These are phyloP conservation scores for Scotopteryx bipunctaria DNA, from an alignment of 2,888 invertebrate genomes.

Conservation along the genomic window DNA sequence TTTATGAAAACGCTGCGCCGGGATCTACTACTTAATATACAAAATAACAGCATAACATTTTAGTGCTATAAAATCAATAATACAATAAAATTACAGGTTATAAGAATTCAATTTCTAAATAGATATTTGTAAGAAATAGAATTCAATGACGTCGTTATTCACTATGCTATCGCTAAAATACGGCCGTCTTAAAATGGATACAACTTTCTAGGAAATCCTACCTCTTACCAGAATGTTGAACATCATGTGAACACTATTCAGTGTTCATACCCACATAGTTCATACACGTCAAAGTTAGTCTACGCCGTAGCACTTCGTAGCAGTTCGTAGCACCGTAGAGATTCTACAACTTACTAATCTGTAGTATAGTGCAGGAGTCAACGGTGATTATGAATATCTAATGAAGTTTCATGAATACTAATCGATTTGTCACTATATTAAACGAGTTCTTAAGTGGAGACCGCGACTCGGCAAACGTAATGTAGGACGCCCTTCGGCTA, in stretches of 20 bases:
- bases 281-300: too few relatives aligned
- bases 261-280: neutral
- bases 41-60: too few relatives aligned
- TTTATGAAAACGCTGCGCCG: too few relatives aligned
- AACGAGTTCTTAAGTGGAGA: too few relatives aligned
- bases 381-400: constrained; percentile 8
- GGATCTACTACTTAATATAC: too few relatives aligned
- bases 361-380: constrained; percentile 8
- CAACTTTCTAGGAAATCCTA: neutral
- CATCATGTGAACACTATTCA: constrained; percentile 2
- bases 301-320: constrained; percentile 22
- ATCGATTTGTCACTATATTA: neutral
- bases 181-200: neutral
- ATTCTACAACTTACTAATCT: constrained; percentile 17
- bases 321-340: constrained; percentile 20
- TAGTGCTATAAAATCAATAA: too few relatives aligned
- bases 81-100: too few relatives aligned
- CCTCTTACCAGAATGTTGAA: neutral
- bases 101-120: too few relatives aligned
- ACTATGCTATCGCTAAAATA: neutral
- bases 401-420: constrained; percentile 9
- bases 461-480: too few relatives aligned
- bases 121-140: too few relatives aligned
- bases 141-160: too few relatives aligned
- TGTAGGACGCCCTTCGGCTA: too few relatives aligned